Base-by-base conservation (phyloP, 2,797 vertebrate genomes). In the Mastacembelus armatus region DNA sequence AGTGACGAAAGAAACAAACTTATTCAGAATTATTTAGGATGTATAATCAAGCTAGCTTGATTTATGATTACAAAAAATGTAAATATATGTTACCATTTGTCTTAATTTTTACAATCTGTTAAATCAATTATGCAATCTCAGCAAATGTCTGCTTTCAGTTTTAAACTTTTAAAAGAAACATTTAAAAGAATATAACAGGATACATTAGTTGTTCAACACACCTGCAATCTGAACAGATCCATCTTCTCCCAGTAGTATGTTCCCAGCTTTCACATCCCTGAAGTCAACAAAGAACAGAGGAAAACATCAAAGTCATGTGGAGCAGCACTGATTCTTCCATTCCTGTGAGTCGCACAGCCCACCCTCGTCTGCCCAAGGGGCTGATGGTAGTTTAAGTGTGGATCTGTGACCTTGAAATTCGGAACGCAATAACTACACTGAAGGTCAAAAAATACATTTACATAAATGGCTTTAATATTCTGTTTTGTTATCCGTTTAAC, bases 151-250 rank as follows among this genome's bases (percentile, higher is more conserved):
- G 18, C 21, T 67, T 65, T 55, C 27, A 5, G 8, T 5, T 24
- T 22, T 4, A 44, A n/a, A 54, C 6, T 2, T 11, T 51, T 43
- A 10, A 27, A 16, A 43, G 21, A n/a, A n/a, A n/a, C n/a, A 15
- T 4, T 43, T 26, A 33, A 10, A 0, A 26, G 11, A 52, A 19
- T 7, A 5, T 7, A 30, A 43, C 4, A 43, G 15, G n/a, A n/a
- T n/a, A 21, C 4, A 27, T 10, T 1, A 10, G 6, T 5, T n/a
- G 9, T 50, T 68, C 12, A 45, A 77, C 92, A 74, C 73, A 99
- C 98, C 98, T 97, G 98, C 98, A 86, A 99, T 99, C 92, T 98
- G 98, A 80, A 99, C 95, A 6, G 98, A 99, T 58, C 98, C 98
- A 69, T 99, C 97, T 86, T 99, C 98, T 83, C 98, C 98, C 84